A percentile compares a stretch with the other conserved stretches of the same genome.
Evolutionary conservation across 2,888 invertebrate genomes (phyloP).

Genomic region (Protophormia terraenovae): DNA sequence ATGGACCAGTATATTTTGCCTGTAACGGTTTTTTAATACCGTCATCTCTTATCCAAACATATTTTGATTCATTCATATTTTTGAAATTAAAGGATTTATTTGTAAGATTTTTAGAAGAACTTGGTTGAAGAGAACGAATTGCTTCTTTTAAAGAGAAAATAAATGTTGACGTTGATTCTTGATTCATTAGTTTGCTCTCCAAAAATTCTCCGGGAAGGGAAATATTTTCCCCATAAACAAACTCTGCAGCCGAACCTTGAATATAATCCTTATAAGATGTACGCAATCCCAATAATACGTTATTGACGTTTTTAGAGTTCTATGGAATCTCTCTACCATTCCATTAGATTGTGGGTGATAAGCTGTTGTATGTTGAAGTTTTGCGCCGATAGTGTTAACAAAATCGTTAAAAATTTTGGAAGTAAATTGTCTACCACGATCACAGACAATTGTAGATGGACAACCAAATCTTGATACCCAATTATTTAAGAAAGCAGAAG

Average conservation of each 20-base stretch:
- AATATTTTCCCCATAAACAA: not conserved
- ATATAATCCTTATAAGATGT: not conserved
- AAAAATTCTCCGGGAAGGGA: not conserved
- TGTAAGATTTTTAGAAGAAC: not conserved
- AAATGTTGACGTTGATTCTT: not conserved
- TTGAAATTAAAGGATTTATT: not conserved
- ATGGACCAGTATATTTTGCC: not conserved
- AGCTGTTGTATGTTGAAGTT: not conserved
- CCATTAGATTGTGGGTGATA: constrained; percentile 10
- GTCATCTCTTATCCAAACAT: not conserved
- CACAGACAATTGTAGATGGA: not conserved
- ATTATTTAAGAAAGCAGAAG: not conserved
- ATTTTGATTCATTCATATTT: not conserved
- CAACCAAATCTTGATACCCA: constrained; percentile 2
- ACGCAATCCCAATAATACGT: not conserved
- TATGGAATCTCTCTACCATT: not conserved
- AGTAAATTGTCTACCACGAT: not conserved
- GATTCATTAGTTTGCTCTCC: not conserved
- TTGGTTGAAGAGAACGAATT: not conserved
- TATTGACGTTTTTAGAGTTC: not conserved
- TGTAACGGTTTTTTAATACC: not conserved
- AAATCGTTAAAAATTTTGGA: not conserved
- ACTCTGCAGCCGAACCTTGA: not conserved
- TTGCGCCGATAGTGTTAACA: not conserved
- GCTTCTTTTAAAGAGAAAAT: not conserved